Evolutionary conservation across 2,797 vertebrate genomes (phyloP), one percentile per base, ranked within the genome.

Genomic region (Hippocampus kuda): DNA sequence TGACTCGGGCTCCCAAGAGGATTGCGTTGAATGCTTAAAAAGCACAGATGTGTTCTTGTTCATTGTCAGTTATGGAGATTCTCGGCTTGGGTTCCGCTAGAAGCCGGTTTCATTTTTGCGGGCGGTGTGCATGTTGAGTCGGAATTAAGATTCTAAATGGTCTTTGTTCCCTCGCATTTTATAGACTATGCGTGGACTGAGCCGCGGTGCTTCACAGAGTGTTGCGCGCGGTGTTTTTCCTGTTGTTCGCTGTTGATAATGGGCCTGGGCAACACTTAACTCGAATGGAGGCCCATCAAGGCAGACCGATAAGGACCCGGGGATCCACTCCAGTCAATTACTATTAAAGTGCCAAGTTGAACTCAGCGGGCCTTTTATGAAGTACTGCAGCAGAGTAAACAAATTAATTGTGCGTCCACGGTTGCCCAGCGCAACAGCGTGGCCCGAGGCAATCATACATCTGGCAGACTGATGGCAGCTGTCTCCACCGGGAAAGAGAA

Each of bases 251-350:
- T 77, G 72, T 79, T 81, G 74, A 73, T 81, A 86, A 85, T 87
- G 74, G 81, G 70, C 74, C 68, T 67, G 74, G 69, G 75, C 77
- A 84, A 84, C 84, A 84, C 83, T 85, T 85, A 85, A 87, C 80
- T 83, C 75, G 81, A 87, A 83, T 80, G 75, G 78, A 80, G 78
- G 77, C 79, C 84, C 82, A 90, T 88, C 83, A 84, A 78, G 76
- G 73, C 77, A 75, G 78, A 64, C 79, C 71, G 76, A 88, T 88
- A 89, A 89, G 85, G 80, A 88, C 76, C 83, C 70, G 75, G 81
- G 84, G 85, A 90, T 87, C 81, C 78, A 83, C 81, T 86, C 77
- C 77, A 85, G 87, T 89, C 88, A 89, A 89, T 91, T 89, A 89
- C 82, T 46, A 72, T 76, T 82, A 74, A 83, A 90, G 87, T 88